These are phyloP conservation scores for Narcine bancroftii DNA, from an alignment of 2,113 vertebrate species.

Conservation along the genomic window DNA sequence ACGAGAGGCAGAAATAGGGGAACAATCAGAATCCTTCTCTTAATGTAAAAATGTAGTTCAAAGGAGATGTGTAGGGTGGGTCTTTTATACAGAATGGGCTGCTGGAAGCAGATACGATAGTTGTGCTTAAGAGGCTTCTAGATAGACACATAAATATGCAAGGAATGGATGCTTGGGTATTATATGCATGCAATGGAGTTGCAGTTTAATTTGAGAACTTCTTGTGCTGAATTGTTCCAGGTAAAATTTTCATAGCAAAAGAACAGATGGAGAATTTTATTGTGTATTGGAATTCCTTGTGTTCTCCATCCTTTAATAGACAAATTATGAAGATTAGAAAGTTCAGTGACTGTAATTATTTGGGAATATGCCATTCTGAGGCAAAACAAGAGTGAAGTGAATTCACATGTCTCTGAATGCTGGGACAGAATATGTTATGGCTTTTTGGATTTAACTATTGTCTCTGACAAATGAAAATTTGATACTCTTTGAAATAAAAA, in stretches of 20 bases:
- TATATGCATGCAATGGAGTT: no score
- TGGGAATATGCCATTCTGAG: background rate
- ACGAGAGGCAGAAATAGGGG: no score
- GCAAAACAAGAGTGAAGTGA: background rate
- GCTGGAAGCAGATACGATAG: no score
- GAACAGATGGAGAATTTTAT: background rate
- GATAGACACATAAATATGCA: no score
- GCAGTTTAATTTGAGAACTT: no score
- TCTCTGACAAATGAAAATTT: background rate
- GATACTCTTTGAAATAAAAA: background rate
- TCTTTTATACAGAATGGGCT: no score
- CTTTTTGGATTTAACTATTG: background rate
- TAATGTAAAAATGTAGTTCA: no score
- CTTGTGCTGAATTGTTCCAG: no score
- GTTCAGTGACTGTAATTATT: background rate
- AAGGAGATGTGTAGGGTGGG: no score
- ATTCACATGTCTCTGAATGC: background rate
- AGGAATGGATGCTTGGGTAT: no score
- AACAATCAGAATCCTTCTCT: no score
- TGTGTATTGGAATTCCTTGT: background rate
- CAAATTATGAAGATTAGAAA: background rate
- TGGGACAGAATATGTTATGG: background rate
- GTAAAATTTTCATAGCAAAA: background rate
- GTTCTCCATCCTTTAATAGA: background rate
- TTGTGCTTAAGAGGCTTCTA: no score